A percentile compares a stretch with the other conserved stretches of the same genome.
Evolutionary conservation across 2,113 vertebrate species (phyloP).

Genomic region (Platanista minor): DNA sequence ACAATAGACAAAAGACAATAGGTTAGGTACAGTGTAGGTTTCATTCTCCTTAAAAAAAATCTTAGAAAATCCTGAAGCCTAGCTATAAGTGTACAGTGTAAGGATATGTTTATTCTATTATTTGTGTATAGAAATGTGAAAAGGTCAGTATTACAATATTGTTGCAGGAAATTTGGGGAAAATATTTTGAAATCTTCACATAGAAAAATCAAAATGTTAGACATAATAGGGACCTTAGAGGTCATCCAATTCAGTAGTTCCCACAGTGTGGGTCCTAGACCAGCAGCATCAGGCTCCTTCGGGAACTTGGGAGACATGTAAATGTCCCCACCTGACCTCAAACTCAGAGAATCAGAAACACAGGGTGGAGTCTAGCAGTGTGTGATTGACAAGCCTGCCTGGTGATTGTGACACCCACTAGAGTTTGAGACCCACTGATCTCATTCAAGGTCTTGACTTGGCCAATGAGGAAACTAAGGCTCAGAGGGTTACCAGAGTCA

Average conservation of each 20-base stretch:
- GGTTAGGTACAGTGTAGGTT: neutral
- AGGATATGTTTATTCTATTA: neutral
- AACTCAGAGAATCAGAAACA: neutral
- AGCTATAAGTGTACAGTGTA: neutral
- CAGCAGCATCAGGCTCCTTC: neutral
- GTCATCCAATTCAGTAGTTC: neutral
- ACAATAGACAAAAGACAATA: neutral
- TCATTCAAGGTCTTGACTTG: neutral
- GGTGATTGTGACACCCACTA: no score
- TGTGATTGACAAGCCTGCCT: neutral
- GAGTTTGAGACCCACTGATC: neutral
- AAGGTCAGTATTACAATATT: neutral
- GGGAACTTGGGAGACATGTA: neutral
- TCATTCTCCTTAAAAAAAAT: neutral
- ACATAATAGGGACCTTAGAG: neutral
- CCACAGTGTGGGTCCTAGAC: neutral
- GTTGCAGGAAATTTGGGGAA: neutral
- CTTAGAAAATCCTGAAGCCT: neutral
- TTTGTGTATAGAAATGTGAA: neutral
- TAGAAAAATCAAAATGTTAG: neutral
- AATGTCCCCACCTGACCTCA: fast-evolving
- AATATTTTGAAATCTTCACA: neutral
- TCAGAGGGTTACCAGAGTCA: neutral
- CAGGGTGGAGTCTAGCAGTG: no score
- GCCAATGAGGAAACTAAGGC: neutral